phyloP scores from a whole-genome alignment of 2,888 invertebrate species.

The Venusia cambrica region DNA sequence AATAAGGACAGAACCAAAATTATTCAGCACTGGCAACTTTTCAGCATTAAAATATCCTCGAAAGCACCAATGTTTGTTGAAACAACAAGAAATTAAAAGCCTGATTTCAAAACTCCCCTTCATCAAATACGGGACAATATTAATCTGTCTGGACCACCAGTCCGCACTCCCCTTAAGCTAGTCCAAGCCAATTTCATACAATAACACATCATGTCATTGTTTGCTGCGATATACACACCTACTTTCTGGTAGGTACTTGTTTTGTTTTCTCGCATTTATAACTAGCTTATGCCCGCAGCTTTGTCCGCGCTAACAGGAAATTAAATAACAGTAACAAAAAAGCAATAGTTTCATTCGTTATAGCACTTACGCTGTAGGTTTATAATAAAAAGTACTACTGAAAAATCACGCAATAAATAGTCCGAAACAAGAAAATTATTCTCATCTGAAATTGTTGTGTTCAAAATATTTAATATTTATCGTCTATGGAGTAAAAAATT shows the following conservation, averaged over 20 bases:
- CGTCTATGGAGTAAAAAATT: no score
- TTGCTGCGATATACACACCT: slow-evolving; percentile 49
- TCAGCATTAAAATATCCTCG: slow-evolving; percentile 19
- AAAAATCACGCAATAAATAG: no score
- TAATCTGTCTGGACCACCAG: slow-evolving; percentile 47
- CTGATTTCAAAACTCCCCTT: slow-evolving; percentile 29
- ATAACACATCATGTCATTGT: slow-evolving; percentile 63
- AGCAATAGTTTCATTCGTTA: no score
- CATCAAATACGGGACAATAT: slow-evolving; percentile 52
- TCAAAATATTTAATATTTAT: no score
- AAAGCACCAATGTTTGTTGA: slow-evolving; percentile 22
- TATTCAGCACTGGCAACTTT: slow-evolving; percentile 7
- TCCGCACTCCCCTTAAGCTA: slow-evolving; percentile 32
- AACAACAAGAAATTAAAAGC: slow-evolving; percentile 29
- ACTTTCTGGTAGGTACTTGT: slow-evolving; percentile 42
- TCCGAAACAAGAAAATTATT: no score
- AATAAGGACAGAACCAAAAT: slow-evolving; percentile 2
- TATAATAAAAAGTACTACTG: no score
- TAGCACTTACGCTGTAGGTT: no score
- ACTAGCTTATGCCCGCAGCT: no score
- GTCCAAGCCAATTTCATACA: slow-evolving; percentile 64
- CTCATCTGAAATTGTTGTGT: no score
- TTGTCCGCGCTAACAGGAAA: no score
- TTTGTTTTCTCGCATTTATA: slow-evolving; percentile 60
- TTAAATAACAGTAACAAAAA: no score